Conservation (phyloP, 2,113 vertebrate genomes). For the Paralichthys olivaceus region DNA sequence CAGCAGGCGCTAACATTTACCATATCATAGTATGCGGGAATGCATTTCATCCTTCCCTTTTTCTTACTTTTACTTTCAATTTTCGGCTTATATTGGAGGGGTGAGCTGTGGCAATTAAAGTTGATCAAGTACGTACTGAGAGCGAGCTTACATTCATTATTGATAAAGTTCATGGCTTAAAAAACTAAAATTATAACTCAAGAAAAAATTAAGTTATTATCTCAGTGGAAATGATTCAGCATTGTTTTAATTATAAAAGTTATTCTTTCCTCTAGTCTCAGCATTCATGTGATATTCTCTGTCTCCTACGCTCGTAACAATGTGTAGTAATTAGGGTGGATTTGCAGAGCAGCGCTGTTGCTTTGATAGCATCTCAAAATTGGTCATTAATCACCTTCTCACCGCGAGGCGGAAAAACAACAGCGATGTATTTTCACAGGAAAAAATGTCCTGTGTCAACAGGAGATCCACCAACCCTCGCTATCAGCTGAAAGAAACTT, state of each 20-base stretch:
- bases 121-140: slow-evolving; percentile 36
- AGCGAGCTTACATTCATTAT: slow-evolving; percentile 9
- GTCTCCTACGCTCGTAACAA: slow-evolving; percentile 48
- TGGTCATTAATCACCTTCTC: slow-evolving; percentile 82
- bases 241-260: slow-evolving; percentile 35
- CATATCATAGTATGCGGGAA: slow-evolving; percentile 86
- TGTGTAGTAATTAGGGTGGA: slow-evolving; percentile 78
- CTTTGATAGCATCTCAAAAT: slow-evolving; percentile 79
- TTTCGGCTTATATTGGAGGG: slow-evolving; percentile 58
- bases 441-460: slow-evolving; percentile 78
- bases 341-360: slow-evolving; percentile 68
- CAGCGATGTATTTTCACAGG: slow-evolving; percentile 68
- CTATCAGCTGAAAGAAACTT: slow-evolving; percentile 78
- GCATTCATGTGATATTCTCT: slow-evolving; percentile 46
- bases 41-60: slow-evolving; percentile 87
- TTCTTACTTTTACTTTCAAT: slow-evolving; percentile 81
- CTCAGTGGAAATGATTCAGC: slow-evolving; percentile 47
- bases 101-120: slow-evolving; percentile 64
- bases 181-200: slow-evolving; percentile 24
- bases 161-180: slow-evolving; percentile 26
- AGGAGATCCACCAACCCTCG: slow-evolving; percentile 69
- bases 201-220: slow-evolving; percentile 41
- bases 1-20: slow-evolving; percentile 93
- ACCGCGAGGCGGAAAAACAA: slow-evolving; percentile 69
- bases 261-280: slow-evolving; percentile 44